phyloP scores from a whole-genome alignment of 2,888 invertebrate species.

The Eremobia ochroleuca region DNA sequence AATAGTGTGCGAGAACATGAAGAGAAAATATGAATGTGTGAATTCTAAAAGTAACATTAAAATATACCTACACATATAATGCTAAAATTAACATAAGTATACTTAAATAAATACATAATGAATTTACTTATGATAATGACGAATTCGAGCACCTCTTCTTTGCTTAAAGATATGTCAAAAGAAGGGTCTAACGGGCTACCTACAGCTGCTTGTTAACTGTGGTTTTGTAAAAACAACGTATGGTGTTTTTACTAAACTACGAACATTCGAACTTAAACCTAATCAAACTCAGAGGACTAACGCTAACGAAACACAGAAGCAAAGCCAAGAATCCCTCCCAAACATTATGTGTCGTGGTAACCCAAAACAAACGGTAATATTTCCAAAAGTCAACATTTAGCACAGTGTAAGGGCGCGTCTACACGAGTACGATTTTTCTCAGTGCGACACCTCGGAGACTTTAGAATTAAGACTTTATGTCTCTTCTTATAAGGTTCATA shows the following conservation, averaged over 20 bases:
- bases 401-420: slow-evolving; percentile 49
- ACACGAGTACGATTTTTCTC: neutral
- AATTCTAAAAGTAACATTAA: too few species aligned
- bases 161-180: neutral
- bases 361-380: slow-evolving; percentile 66
- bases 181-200: neutral
- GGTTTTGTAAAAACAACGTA: neutral
- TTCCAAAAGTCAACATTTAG: slow-evolving; percentile 71
- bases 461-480: neutral
- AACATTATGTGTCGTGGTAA: slow-evolving; percentile 32
- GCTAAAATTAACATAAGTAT: too few species aligned
- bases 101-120: too few species aligned
- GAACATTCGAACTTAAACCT: slow-evolving; percentile 1
- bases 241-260: neutral
- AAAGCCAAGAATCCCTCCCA: slow-evolving; percentile 16
- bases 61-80: too few species aligned
- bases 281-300: neutral
- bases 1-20: too few species aligned
- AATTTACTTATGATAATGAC: too few species aligned
- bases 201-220: neutral
- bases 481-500: neutral
- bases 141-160: neutral
- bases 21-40: too few species aligned
- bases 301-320: slow-evolving; percentile 24
- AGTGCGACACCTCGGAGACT: too few species aligned